These are phyloP conservation scores for Prionailurus bengalensis DNA, from an alignment of 2,113 vertebrate genomes.

Conservation along the genomic window DNA sequence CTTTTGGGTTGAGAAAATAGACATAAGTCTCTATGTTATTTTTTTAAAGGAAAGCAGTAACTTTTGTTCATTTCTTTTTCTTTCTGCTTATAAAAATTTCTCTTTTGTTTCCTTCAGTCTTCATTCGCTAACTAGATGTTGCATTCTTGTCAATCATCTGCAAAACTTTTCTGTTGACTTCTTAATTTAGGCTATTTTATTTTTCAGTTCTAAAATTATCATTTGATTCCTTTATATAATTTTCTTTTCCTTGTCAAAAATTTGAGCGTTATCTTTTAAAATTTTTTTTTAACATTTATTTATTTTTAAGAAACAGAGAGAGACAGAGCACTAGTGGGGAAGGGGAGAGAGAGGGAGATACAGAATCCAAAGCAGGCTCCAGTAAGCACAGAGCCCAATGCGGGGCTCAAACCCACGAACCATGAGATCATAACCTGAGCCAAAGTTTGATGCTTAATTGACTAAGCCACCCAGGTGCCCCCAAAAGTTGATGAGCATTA, in stretches of 20 bases:
- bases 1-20: neutral
- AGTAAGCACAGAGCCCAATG: no score
- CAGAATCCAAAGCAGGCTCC: no score
- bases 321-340: no score
- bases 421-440: no score
- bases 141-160: neutral
- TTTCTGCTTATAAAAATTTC: neutral
- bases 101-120: neutral
- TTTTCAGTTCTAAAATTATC: constrained; percentile 20
- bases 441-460: no score
- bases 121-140: neutral
- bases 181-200: neutral
- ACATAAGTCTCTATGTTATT: neutral
- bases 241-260: neutral
- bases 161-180: constrained; percentile 23
- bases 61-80: neutral
- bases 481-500: neutral
- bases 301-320: no score
- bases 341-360: no score
- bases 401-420: no score
- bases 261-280: neutral
- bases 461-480: no score
- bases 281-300: no score
- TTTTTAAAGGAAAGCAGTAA: neutral
- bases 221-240: neutral